Evolutionary conservation across 2,797 vertebrate species (phyloP).

Genomic region (Dallia pectoralis): DNA sequence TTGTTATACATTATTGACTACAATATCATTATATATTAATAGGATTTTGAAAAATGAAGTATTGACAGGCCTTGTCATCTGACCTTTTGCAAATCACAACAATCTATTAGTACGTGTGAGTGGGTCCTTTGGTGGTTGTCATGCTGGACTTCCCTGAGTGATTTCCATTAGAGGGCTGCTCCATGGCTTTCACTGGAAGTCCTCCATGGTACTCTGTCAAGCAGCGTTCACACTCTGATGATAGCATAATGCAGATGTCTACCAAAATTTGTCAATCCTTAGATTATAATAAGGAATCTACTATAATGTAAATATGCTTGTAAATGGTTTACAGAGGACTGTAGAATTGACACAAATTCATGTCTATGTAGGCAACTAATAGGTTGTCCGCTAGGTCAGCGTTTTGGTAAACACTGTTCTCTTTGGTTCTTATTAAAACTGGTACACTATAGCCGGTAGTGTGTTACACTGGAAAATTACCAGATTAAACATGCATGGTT

Average conservation of each 20-base stretch:
- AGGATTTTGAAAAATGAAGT: no score
- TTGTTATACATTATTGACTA: neutral
- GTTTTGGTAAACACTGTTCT: slow-evolving; percentile 40
- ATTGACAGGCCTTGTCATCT: neutral
- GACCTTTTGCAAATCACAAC: neutral
- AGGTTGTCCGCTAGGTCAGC: slow-evolving; percentile 19
- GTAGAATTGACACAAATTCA: slow-evolving; percentile 37
- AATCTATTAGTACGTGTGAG: neutral
- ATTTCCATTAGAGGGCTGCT: slow-evolving; percentile 12
- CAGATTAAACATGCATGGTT: slow-evolving; percentile 58
- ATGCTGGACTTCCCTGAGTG: neutral
- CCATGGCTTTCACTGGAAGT: slow-evolving; percentile 28
- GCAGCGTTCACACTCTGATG: slow-evolving; percentile 34
- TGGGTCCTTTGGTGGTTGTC: neutral
- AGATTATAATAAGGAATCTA: slow-evolving; percentile 17
- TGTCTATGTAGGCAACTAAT: neutral
- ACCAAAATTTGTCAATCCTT: slow-evolving; percentile 47
- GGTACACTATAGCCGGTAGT: neutral
- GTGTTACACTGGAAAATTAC: slow-evolving; percentile 36
- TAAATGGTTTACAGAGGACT: slow-evolving; percentile 39
- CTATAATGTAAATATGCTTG: slow-evolving; percentile 48
- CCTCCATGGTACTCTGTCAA: slow-evolving; percentile 10
- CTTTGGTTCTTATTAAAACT: neutral
- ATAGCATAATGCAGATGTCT: slow-evolving; percentile 41
- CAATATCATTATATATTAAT: neutral